Base-by-base conservation (phyloP, 2,797 vertebrate species). In the Uromys caudimaculatus region DNA sequence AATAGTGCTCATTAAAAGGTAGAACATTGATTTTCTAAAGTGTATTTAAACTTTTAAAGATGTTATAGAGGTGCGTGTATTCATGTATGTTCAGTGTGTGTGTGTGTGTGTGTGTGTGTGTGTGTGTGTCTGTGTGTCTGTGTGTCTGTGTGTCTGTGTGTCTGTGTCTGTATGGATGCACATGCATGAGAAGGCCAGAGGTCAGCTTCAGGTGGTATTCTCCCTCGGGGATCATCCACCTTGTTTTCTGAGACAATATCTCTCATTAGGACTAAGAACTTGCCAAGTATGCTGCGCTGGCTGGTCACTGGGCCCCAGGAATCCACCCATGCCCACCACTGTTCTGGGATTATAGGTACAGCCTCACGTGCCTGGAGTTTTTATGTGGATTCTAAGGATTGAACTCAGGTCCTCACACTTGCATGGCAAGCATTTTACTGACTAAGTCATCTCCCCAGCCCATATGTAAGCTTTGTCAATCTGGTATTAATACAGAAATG, bases 21-120 rank as follows among this genome's bases (percentile, higher is more conserved):
- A 23, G 27, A 84, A 82, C 35, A 82, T 71, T 47, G 35, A 87
- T 76, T 97, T 97, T 79, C 35, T 76, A 78, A 92, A 90, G 62
- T 38, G 16, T 41, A 71, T 85, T 54, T 90, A 52, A 85, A 38
- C 77, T 35, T 77, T 77, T 29, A 47, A 76, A 76, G 4, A 50
- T 32, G 8, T 50, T 52, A 44, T 27, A 44, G 71, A 44, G 4
- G 38, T 75, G 71, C 14, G 10, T 50, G 24, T 32, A 69, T n/a
- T 7, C 64, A 69, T n/a, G 14, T 14, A 69, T 69, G 64, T 35
- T 67, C 64, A 32, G 17, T 38, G 69, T 19, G 16, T 69, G 32
- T 32, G 27, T 64, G 62, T 35, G 3, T 16, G 23, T 75, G 12
- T 41, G 23, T 47, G 73, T 71, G 16, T 21, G 35, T 44, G 44